Percentiles rank a stretch among this genome's conserved stretches.
Evolutionary conservation across 2,113 vertebrate species (phyloP).

Genomic region (Myiozetetes cayanensis): DNA sequence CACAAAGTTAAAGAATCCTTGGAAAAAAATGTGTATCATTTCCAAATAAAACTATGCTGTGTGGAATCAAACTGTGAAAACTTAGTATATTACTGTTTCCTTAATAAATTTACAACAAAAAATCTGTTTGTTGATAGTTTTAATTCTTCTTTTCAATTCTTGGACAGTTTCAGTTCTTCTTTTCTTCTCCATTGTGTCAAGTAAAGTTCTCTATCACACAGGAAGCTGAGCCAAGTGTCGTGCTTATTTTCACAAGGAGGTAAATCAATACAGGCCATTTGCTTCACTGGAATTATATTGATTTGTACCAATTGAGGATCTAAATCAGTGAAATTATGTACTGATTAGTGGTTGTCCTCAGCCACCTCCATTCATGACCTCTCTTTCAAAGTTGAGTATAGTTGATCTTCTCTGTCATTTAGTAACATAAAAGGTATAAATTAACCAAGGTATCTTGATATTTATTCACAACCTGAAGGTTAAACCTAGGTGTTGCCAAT

Average conservation of each 20-base stretch:
- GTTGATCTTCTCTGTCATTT: not conserved
- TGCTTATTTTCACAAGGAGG: not conserved
- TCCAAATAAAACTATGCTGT: not conserved
- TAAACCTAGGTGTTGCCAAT: not conserved
- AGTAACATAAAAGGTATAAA: not conserved
- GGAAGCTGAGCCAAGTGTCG: not conserved
- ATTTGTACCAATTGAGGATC: not conserved
- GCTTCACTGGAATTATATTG: not conserved
- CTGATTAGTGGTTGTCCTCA: not conserved
- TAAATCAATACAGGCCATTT: not conserved
- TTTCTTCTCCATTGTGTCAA: not conserved
- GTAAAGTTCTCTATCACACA: not conserved
- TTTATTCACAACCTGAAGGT: not conserved
- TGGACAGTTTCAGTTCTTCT: not conserved
- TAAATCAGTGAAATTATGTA: not conserved
- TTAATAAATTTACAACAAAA: not conserved
- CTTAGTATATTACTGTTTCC: not conserved
- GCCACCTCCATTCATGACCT: not conserved
- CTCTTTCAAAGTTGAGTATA: not conserved
- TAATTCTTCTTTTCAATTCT: not conserved
- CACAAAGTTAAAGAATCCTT: not conserved
- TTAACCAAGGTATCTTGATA: not conserved
- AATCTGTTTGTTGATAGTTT: not conserved
- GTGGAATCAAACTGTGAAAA: fast-evolving
- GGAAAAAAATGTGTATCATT: not conserved